These are phyloP conservation scores for Linhomoeus sp. DNA, from an alignment of 2,888 invertebrate species.

Conservation along the genomic window DNA sequence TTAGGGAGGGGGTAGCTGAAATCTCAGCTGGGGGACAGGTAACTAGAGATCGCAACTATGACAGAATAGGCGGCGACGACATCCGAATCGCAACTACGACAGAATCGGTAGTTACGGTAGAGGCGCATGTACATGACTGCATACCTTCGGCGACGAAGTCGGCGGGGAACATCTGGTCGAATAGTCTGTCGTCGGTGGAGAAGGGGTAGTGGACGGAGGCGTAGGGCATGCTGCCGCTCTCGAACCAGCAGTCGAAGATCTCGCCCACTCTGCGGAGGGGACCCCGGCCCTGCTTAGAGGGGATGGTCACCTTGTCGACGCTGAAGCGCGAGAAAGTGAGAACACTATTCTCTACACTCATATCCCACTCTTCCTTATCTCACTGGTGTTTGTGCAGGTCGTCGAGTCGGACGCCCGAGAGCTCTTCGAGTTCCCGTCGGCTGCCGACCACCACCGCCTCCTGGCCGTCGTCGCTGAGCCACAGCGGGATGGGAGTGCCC, in stretches of 20 bases:
- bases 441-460: constrained; percentile 71
- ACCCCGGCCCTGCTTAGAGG: constrained; percentile 62
- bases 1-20: too few species aligned
- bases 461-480: constrained; percentile 65
- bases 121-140: too few species aligned
- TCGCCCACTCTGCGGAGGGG: constrained; percentile 57
- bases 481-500: constrained; percentile 97
- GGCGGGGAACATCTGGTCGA: constrained; percentile 78
- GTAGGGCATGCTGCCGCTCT: constrained; percentile 97
- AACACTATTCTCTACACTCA: too few species aligned
- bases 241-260: constrained; percentile 99
- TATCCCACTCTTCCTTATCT: too few species aligned
- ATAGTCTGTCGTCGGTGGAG: constrained; percentile 56
- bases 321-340: constrained; percentile 24
- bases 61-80: too few species aligned
- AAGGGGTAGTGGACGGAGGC: constrained; percentile 92
- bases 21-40: too few species aligned
- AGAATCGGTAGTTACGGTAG: too few species aligned
- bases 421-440: constrained; percentile 61
- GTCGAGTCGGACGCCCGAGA: constrained; percentile 56
- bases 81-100: too few species aligned
- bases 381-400: constrained; percentile 51
- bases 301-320: constrained; percentile 77
- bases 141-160: constrained; percentile 96
- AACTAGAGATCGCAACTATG: too few species aligned